A percentile compares a stretch with the other conserved stretches of the same genome.
phyloP scores from a whole-genome alignment of 2,113 vertebrate genomes.

The Sander vitreus region DNA sequence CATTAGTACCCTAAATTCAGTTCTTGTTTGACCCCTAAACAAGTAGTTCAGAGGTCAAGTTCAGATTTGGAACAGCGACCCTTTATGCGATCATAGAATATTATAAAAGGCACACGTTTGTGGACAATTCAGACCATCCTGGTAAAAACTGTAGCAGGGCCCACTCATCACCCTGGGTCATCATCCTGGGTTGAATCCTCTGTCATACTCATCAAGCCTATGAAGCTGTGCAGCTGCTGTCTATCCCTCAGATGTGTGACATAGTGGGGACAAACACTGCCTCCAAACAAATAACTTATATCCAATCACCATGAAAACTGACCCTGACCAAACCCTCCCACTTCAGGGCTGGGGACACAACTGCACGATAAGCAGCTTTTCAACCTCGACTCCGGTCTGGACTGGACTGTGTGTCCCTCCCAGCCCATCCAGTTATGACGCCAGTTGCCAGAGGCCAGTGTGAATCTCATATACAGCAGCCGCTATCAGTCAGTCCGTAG shows the following conservation, averaged over 20 bases:
- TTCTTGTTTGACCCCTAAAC: too few species aligned
- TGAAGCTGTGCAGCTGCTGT: conserved; percentile 19
- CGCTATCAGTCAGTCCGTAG: conserved; percentile 49
- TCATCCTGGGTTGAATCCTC: conserved; percentile 1
- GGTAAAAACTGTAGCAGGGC: too few species aligned
- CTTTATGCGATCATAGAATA: too few species aligned
- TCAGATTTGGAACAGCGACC: too few species aligned
- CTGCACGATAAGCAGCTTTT: conserved; percentile 61
- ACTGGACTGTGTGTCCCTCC: conserved; percentile 40
- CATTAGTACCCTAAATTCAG: not conserved
- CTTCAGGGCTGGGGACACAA: conserved; percentile 27
- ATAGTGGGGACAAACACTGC: conserved; percentile 22
- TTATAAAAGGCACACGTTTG: too few species aligned
- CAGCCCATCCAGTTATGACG: conserved; percentile 52
- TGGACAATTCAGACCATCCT: too few species aligned
- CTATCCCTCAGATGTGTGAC: conserved; percentile 27
- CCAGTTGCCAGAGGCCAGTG: conserved; percentile 58
- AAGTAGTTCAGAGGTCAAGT: too few species aligned
- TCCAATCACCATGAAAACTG: conserved; percentile 48
- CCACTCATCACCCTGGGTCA: too few species aligned
- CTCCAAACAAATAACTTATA: conserved; percentile 55
- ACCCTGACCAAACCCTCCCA: conserved; percentile 21
- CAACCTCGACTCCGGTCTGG: conserved; percentile 37
- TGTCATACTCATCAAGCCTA: not conserved
- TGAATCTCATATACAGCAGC: conserved; percentile 61